Conservation (phyloP, 2,797 vertebrate species). For the Coreius guichenoti region DNA sequence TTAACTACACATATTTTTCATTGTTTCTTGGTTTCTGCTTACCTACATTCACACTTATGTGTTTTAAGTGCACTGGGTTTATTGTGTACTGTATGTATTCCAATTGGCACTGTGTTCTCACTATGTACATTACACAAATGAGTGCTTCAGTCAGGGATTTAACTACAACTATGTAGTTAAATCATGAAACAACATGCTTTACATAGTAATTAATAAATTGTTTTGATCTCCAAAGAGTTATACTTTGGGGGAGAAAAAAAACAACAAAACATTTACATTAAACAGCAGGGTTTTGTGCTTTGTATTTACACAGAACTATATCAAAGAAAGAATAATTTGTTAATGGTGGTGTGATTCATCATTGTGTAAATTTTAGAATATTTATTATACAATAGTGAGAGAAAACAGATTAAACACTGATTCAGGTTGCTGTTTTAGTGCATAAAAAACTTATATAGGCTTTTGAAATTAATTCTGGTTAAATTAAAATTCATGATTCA, state of each 20-base stretch:
- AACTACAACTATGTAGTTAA: not conserved
- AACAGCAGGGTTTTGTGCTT: slow-evolving; percentile 19
- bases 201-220: slow-evolving; percentile 21
- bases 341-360: not conserved
- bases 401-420: slow-evolving; percentile 6
- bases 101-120: not conserved
- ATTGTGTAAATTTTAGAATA: not conserved
- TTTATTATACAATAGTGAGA: not conserved
- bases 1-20: not conserved
- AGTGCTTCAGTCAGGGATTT: not conserved
- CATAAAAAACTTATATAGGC: not conserved
- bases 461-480: not conserved
- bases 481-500: slow-evolving; percentile 11
- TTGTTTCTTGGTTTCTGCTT: not conserved
- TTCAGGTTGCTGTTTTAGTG: not conserved
- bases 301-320: not conserved
- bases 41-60: not conserved
- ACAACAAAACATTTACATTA: not conserved
- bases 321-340: slow-evolving; percentile 3
- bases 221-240: slow-evolving; percentile 15
- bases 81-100: not conserved
- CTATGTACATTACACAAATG: not conserved
- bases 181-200: slow-evolving; percentile 4
- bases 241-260: not conserved
- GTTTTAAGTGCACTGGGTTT: not conserved